Percentiles rank a stretch among this genome's conserved stretches.
Conservation (phyloP, 1,140 invertebrate species). For the Laupala kohalensis region DNA sequence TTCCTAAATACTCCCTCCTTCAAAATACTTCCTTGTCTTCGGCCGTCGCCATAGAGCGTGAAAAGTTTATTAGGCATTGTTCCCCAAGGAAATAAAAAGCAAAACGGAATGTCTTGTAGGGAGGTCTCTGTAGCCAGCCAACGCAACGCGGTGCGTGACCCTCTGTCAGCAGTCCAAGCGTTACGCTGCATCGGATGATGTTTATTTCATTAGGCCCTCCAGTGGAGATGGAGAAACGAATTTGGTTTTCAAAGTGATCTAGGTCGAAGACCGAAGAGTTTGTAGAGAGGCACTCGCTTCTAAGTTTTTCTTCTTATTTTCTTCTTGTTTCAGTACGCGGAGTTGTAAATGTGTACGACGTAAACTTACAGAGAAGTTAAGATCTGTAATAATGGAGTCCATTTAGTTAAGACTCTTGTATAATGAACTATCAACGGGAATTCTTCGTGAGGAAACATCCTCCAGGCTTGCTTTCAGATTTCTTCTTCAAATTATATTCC, state of each 20-base stretch:
- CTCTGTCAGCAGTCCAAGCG: too few relatives aligned
- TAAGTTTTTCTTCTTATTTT: not conserved
- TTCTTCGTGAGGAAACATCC: not conserved
- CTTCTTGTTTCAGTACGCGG: too few relatives aligned
- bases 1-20: too few relatives aligned
- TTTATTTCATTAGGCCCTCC: not conserved
- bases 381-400: not conserved
- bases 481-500: too few relatives aligned
- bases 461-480: not conserved
- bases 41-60: too few relatives aligned
- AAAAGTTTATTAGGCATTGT: too few relatives aligned
- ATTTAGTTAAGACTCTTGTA: not conserved
- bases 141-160: too few relatives aligned
- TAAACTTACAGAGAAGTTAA: not conserved
- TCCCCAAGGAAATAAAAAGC: too few relatives aligned
- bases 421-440: not conserved
- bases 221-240: not conserved
- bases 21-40: too few relatives aligned
- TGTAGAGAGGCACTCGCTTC: not conserved
- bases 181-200: not conserved
- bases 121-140: too few relatives aligned
- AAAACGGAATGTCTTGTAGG: too few relatives aligned
- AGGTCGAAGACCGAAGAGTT: not conserved
- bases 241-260: not conserved
- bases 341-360: not conserved